These are phyloP conservation scores for Euborellia annulipes DNA, from an alignment of 1,140 invertebrate species.

Conservation along the genomic window DNA sequence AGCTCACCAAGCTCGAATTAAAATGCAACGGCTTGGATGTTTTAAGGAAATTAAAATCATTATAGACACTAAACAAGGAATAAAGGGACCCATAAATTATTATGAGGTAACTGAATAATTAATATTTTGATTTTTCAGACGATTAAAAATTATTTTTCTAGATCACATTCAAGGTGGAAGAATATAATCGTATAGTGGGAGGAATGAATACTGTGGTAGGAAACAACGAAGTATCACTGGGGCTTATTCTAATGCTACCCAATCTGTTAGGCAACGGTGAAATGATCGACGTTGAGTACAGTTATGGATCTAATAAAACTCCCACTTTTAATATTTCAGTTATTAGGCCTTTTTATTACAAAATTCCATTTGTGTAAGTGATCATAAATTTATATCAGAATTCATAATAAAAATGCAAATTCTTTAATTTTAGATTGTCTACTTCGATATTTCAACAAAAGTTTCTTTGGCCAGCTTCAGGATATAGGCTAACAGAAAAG, in stretches of 20 bases:
- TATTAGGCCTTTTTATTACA: conserved; percentile 52
- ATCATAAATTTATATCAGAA: too few relatives aligned
- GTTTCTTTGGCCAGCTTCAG: conserved; percentile 62
- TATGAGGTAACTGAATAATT: too few relatives aligned
- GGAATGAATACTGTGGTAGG: conserved; percentile 66
- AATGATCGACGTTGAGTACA: conserved; percentile 56
- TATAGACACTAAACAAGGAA: too few relatives aligned
- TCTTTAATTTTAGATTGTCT: conserved; percentile 37
- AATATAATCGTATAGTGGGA: conserved; percentile 54
- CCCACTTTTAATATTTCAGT: conserved; percentile 54
- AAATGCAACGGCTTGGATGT: too few relatives aligned
- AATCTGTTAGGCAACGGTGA: conserved; percentile 74
- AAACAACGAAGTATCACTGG: conserved; percentile 69
- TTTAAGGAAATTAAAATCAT: too few relatives aligned
- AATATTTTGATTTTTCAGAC: too few relatives aligned
- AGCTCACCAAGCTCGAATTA: too few relatives aligned
- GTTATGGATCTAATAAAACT: conserved; percentile 51
- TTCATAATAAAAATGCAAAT: too few relatives aligned
- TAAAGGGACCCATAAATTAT: too few relatives aligned
- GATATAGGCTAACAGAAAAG: conserved; percentile 49
- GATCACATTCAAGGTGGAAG: conserved; percentile 74
- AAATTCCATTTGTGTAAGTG: conserved; percentile 38
- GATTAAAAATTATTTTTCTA: too few relatives aligned
- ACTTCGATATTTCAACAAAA: conserved; percentile 50
- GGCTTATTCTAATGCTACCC: conserved; percentile 49